Base-by-base conservation (phyloP, 2,888 invertebrate genomes). In the Euzetes globulus region DNA sequence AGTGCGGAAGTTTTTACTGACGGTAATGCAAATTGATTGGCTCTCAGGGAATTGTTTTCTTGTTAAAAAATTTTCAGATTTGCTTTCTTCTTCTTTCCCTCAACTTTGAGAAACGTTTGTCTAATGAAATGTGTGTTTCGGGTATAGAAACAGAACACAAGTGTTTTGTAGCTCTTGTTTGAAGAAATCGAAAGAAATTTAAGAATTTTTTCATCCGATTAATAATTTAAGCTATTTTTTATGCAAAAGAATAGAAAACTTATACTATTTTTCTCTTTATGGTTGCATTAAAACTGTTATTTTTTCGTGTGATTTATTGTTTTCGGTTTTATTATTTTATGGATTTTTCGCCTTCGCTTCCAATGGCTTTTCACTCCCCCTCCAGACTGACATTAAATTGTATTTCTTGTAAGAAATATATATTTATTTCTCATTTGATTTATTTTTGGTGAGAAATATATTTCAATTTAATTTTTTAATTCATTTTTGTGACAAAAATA, bases 1-100 rank as follows among this genome's bases (percentile, higher is more conserved):
- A 60, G 25, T 5, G 13, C 25, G 29, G 58, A 15, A 19, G 15
- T 1, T 60, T 7, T 5, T 15, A 19, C n/a, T 37, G 41, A 37
- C 65, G 33, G 33, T 65, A 65, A 65, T 65, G 65, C 41, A 65
- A 65, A 65, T 65, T 65, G 65, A 65, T 65, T 65, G 65, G 65
- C 65, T 37, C 19, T 29, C 11, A 3, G 65, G 65, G 65, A 65
- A 37, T 65, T 65, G 65, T 37, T 63, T 63, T 60, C 4, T 5
- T 7, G 11, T 19, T 60, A 22, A 25, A 25, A 55, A 55, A 4
- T 9, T 25, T 55, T 55, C 55, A 22, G 5, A 55, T 55, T 25
- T 55, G 4, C 17, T 5, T 50, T n/a, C 5, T 3, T 55, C 6
- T 25, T 22, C 6, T 22, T n/a, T n/a, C n/a, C n/a, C n/a, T n/a